Evolutionary conservation across 2,113 vertebrate genomes (phyloP).

Genomic region (Stigmatopora nigra): DNA sequence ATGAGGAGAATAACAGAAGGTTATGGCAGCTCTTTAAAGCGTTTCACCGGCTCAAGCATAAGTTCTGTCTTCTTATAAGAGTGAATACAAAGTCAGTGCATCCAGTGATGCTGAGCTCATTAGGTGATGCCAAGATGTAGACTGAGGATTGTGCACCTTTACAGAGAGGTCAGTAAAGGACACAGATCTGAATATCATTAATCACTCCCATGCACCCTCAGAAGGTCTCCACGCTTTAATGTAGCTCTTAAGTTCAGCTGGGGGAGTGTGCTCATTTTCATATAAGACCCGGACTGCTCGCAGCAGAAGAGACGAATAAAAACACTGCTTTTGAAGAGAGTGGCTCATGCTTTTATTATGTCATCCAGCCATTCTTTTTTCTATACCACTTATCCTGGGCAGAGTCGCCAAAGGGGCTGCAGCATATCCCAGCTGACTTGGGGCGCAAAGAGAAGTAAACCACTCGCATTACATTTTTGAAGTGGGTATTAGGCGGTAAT

Average conservation of each 20-base stretch:
- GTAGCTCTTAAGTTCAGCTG: slow-evolving; percentile 4
- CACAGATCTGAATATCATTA: slow-evolving; percentile 55
- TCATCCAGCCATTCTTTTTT: neutral
- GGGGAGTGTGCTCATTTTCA: slow-evolving; percentile 9
- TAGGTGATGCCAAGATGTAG: slow-evolving; percentile 53
- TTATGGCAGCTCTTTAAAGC: slow-evolving; percentile 68
- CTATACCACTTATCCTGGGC: neutral
- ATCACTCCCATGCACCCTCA: slow-evolving; percentile 34
- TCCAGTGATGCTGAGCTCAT: slow-evolving; percentile 47
- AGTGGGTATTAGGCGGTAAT: neutral
- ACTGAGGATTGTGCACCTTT: slow-evolving; percentile 46
- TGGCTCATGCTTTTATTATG: slow-evolving; percentile 17
- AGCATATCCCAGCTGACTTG: neutral
- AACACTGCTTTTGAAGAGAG: neutral
- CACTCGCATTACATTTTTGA: neutral
- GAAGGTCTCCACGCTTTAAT: slow-evolving; percentile 18
- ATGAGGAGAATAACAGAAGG: slow-evolving; percentile 66
- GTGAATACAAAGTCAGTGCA: slow-evolving; percentile 56
- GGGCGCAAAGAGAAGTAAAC: neutral
- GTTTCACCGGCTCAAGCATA: slow-evolving; percentile 56
- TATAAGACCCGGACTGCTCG: neutral
- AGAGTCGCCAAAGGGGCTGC: neutral
- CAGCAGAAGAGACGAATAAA: slow-evolving; percentile 7
- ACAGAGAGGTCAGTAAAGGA: slow-evolving; percentile 59
- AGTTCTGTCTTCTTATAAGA: slow-evolving; percentile 57